A percentile compares a stretch with the other conserved stretches of the same genome.
Evolutionary conservation across 2,888 invertebrate genomes (phyloP).

Genomic region (Apotomis turbidana): DNA sequence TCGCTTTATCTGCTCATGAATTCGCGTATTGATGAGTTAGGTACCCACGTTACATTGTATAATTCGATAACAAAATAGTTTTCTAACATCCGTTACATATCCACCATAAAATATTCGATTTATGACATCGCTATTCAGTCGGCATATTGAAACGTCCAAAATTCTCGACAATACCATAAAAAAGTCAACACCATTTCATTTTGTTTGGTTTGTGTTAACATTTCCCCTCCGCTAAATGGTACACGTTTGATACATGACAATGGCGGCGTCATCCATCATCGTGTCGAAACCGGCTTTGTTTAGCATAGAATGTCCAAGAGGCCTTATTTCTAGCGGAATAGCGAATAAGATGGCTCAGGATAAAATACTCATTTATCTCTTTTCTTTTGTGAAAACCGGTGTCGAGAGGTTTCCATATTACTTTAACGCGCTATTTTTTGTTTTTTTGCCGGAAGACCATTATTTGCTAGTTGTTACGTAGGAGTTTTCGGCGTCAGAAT

Average conservation of each 20-base stretch:
- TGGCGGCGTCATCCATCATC: conserved; percentile 59
- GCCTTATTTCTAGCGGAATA: conserved; percentile 54
- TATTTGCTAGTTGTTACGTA: conserved; percentile 24
- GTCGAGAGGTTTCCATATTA: conserved; percentile 46
- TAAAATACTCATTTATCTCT: conserved; percentile 63
- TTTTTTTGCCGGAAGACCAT: conserved; percentile 31
- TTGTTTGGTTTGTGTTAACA: conserved; percentile 38
- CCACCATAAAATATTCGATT: background rate
- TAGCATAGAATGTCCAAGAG: conserved; percentile 57
- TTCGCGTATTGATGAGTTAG: no score
- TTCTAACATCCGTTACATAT: background rate
- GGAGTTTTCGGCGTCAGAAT: background rate
- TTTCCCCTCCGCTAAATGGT: conserved; percentile 38
- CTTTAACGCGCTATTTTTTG: conserved; percentile 45
- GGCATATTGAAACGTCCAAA: conserved; percentile 25
- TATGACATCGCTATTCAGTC: background rate
- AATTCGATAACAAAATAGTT: background rate
- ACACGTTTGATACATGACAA: conserved; percentile 54
- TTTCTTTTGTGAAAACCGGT: conserved; percentile 48
- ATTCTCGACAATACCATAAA: conserved; percentile 5
- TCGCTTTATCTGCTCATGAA: no score
- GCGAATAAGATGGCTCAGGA: conserved; percentile 55
- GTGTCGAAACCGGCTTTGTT: conserved; percentile 60
- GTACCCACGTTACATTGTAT: no score
- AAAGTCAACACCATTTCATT: conserved; percentile 28